phyloP scores from a whole-genome alignment of 1,140 invertebrate genomes.

The Stegodyphus dumicola region DNA sequence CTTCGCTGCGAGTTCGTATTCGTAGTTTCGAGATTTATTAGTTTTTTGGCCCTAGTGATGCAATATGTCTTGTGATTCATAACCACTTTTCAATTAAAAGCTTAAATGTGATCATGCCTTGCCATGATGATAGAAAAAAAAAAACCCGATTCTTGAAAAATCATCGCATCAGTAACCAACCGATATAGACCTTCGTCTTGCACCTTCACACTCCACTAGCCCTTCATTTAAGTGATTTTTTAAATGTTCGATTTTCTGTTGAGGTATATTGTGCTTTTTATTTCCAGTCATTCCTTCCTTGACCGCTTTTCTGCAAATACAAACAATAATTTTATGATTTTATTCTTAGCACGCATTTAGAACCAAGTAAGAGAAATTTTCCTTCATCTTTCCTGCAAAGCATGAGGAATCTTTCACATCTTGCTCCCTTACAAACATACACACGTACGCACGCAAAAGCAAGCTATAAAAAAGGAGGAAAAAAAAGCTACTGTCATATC shows the following conservation, averaged over 20 bases:
- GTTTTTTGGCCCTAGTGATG: not conserved
- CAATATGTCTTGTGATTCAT: not conserved
- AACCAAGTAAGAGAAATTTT: too few species aligned
- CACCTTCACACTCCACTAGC: slow-evolving; percentile 9
- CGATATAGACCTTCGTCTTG: slow-evolving; percentile 1
- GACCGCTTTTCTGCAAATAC: not conserved
- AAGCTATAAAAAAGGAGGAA: not conserved
- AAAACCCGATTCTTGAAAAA: slow-evolving; percentile 33
- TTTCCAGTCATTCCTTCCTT: not conserved
- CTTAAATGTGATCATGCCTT: not conserved
- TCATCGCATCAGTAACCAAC: slow-evolving; percentile 22
- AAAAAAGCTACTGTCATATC: not conserved
- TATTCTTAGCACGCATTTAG: not conserved
- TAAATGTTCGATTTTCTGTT: not conserved
- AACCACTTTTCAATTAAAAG: not conserved
- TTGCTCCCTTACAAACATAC: not conserved
- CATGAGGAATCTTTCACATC: not conserved
- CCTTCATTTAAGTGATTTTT: not conserved
- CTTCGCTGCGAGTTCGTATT: too few species aligned
- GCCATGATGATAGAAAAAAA: not conserved
- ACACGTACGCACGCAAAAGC: not conserved
- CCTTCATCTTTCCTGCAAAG: too few species aligned
- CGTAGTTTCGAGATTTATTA: too few species aligned
- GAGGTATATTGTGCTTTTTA: not conserved
- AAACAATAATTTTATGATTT: not conserved